Base-by-base conservation (phyloP, 2,888 invertebrate species). In the Physocephala rufipes region DNA sequence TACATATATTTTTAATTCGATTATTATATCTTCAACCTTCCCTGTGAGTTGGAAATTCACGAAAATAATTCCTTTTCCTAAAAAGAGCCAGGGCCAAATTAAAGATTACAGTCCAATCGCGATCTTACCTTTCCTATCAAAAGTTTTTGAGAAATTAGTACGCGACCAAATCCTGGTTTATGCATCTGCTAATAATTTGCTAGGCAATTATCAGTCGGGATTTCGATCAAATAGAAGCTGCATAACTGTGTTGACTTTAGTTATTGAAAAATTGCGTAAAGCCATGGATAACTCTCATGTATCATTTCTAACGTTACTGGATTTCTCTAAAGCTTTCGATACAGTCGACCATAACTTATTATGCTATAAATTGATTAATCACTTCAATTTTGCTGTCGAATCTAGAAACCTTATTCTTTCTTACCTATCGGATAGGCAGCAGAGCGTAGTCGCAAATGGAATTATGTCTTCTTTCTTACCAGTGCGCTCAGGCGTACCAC, bases 401-500 rank as follows among this genome's bases (percentile, higher is more conserved):
- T 58, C 19, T 2, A 16, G 43, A 43, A 55, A 30, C 2, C 43
- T 36, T 12, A 55, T 36, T 53, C 58, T 58, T 12, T 58, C 21
- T 3, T 58, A 28, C 4, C 28, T 58, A 12, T 28, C 58, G 26
- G 26, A 24, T 4, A 24, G 28, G 28, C 12, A 28, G 26, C 28
- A 28, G 28, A 26, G 3, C 12, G 58, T 58, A 2, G 28, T 58
- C 24, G 58, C 28, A 28, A 58, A 26, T 28, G 28, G 15, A 13
- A 58, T 28, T 1, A 58, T 58, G 26, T 58, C 58, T 12, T 28
- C 24, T 13, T 24, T 28, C 26, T 28, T 58, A 4, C 58, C 7
- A 13, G 53, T 55, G 2, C 24, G 53, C 24, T 55, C 53, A 53
- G 30, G 66, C 43, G 66, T 55, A 2, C 55, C 66, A 4, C 55